Percentiles rank a stretch among this genome's conserved stretches.
Conservation (phyloP, 92 coral and sea anemone species). For the Diadumene lineata region DNA sequence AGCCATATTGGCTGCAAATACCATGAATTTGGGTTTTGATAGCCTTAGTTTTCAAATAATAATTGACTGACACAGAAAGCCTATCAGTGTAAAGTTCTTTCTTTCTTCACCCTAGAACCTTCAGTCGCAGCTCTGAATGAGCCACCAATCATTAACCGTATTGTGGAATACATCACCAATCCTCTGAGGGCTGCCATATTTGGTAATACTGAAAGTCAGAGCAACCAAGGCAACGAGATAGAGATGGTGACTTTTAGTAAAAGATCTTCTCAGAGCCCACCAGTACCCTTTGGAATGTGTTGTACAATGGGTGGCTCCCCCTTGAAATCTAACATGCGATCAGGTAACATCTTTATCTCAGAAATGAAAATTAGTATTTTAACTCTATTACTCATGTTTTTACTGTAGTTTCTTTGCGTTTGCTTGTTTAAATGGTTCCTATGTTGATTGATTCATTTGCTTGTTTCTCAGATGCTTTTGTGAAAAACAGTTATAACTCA, state of each 20-base stretch:
- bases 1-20: no score
- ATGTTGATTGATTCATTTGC: background rate
- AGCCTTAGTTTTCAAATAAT: no score
- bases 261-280: slow-evolving; percentile 49
- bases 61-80: no score
- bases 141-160: slow-evolving; percentile 53
- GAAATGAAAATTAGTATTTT: no score
- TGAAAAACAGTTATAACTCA: background rate
- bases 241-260: slow-evolving; percentile 59
- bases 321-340: background rate
- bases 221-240: slow-evolving; percentile 39
- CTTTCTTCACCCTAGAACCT: background rate
- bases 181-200: slow-evolving; percentile 30
- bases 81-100: background rate
- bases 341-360: slow-evolving; percentile 30
- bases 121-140: slow-evolving; percentile 25
- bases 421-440: background rate
- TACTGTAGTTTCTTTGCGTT: no score
- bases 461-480: slow-evolving; percentile 1
- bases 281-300: slow-evolving; percentile 29
- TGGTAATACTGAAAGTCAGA: slow-evolving; percentile 8
- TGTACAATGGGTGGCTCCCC: slow-evolving; percentile 32
- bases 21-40: no score
- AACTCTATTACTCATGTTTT: no score
- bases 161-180: slow-evolving; percentile 45